These are phyloP conservation scores for Rynchops niger DNA, from an alignment of 2,113 vertebrate genomes.

Conservation along the genomic window DNA sequence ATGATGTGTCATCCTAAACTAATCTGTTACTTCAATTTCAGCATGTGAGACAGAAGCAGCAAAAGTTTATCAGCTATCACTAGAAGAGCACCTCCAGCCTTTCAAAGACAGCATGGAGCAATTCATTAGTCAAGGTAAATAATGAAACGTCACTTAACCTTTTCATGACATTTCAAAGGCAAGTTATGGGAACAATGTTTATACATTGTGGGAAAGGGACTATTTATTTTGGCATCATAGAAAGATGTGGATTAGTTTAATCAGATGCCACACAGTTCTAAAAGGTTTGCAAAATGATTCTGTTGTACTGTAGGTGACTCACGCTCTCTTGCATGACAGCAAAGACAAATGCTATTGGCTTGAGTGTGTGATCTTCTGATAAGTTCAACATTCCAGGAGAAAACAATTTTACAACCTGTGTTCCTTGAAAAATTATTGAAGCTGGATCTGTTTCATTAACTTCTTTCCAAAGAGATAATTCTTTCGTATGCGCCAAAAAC, in stretches of 20 bases:
- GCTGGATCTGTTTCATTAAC: slow-evolving; percentile 40
- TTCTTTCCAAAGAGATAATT: slow-evolving; percentile 50
- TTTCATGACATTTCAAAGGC: slow-evolving; percentile 48
- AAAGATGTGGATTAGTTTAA: slow-evolving; percentile 64
- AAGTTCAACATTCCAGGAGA: slow-evolving; percentile 39
- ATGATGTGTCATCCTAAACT: slow-evolving; percentile 34
- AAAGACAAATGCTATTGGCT: slow-evolving; percentile 32
- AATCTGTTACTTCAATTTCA: slow-evolving; percentile 73
- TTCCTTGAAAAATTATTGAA: slow-evolving; percentile 30
- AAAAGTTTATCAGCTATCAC: slow-evolving; percentile 88
- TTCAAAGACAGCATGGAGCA: slow-evolving; percentile 95
- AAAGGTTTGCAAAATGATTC: slow-evolving; percentile 38
- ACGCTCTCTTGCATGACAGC: slow-evolving; percentile 19
- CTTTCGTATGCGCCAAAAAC: slow-evolving; percentile 15
- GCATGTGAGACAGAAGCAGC: slow-evolving; percentile 89
- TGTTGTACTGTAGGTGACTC: slow-evolving; percentile 45
- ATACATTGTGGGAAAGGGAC: slow-evolving; percentile 39
- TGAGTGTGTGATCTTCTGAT: slow-evolving; percentile 13
- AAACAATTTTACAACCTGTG: slow-evolving; percentile 37
- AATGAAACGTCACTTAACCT: slow-evolving; percentile 38
- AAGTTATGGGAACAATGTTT: slow-evolving; percentile 50
- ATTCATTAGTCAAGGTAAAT: slow-evolving; percentile 90
- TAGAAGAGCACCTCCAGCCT: slow-evolving; percentile 91
- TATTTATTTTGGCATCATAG: slow-evolving; percentile 67
- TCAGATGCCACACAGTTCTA: slow-evolving; percentile 45